Evolutionary conservation across 1,140 invertebrate genomes (phyloP), one percentile per base, ranked within the genome.

Genomic region (Zaprionus ornatus): DNA sequence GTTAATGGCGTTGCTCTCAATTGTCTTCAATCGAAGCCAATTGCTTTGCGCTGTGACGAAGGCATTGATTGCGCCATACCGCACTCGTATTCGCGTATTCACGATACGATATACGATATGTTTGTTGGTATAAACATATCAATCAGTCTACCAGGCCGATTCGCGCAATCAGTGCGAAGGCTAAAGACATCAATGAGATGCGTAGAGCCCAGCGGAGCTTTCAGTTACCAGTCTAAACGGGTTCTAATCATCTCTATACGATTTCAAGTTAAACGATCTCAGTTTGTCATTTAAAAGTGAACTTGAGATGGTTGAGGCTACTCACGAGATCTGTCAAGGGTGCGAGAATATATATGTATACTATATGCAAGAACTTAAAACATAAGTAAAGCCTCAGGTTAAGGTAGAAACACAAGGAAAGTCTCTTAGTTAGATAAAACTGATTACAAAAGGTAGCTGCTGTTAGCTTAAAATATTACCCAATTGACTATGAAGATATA

Each of bases 11-110:
- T 84, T 80, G 69, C 68, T 88, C 63, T 71, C 73, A 81, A 87
- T 87, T 87, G 84, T 27, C 73, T 84, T 90, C 73, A 87, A 87
- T 87, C 71, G 68, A 87, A 84, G 50, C 78, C 84, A 87, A 87
- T 87, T 87, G 84, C 52, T 83, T 88, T 84, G 29, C 85, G 78
- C 71, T 88, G 84, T 87, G 84, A 87, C 84, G 84, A 87, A 84
- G 45, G 77, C 84, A 84, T 80, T 90, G 83, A 86, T 86, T 86
- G 83, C 60, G 56, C 48, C 52, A 62, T 70, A 37, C 42, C 56
- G 37, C 25, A 55, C 6, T 15, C 4, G 13, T 23, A 54, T n/a
- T 54, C 13, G 21, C 1, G 15, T 27, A 50, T 52, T 50, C 27
- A 21, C n/a, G 40, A n/a, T 25, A n/a, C 40, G n/a, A n/a, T 5